Base-by-base conservation (phyloP, 2,888 invertebrate species). In the Cheilosia vernalis region DNA sequence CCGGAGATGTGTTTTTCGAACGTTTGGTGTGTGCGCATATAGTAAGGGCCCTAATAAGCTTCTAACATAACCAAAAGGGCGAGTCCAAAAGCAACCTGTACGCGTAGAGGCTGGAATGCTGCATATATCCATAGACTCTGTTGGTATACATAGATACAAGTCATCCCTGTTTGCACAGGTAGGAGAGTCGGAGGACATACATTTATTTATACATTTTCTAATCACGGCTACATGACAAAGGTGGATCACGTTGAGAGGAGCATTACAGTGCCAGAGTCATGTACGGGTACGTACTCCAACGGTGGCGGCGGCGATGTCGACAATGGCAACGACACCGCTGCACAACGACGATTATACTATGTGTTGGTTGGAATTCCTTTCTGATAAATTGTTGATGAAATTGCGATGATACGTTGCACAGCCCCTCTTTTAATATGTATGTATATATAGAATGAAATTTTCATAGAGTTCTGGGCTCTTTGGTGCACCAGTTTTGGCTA, bases 171-270 rank as follows among this genome's bases (percentile, higher is more conserved):
- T 44, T 30, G 9, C 5, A 42, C 37, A 40, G 56, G 51, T 51
- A 51, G n/a, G 6, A 27, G 44, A 44, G 49, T 70, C 56, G 21
- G 27, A 47, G 63, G 40, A 55, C 53, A 66, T 56, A 63, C 44
- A 60, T 66, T 76, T 74, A 64, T 80, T 61, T 70, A 64, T 80
- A 64, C 64, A 79, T 76, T 84, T 84, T 84, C 84, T 84, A 84
- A 84, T 84, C 84, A 84, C 58, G 55, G 51, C 55, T 47, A 84
- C 84, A 84, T 76, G 84, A 84, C 84, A 84, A 84, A 84, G 84
- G 84, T 84, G 74, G 84, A 84, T 84, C 84, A 80, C 47, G 21
- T 19, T 80, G 80, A 70, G 74, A 84, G 58, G 47, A 55, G 74
- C 64, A 79, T 79, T 58, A 79, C 64, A 64, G 49, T 70, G 69